Evolutionary conservation across 2,113 vertebrate species (phyloP), one percentile per base, ranked within the genome.

Genomic region (Rhea americana): DNA sequence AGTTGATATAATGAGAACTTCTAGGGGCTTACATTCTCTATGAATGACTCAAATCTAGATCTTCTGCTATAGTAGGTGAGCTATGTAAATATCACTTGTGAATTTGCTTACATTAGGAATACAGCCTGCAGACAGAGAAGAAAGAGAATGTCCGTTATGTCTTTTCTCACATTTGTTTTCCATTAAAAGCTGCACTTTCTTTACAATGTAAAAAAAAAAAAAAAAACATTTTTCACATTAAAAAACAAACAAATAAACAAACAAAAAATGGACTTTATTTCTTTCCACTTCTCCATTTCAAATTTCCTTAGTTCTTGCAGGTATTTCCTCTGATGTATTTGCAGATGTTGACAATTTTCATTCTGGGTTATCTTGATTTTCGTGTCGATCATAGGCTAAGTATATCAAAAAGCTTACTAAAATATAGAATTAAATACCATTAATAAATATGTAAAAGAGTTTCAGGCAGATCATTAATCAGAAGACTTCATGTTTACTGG

Each of bases 391-490:
- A 0, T 51, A 62, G 22, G 7, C 37, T 71, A 37, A 24, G 22
- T 80, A 43, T 85, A 92, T 66, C 35, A 85, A 51, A 73, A 26
- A 56, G 22, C 62, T 70, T 78, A 43, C 30, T 72, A 68, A 91
- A 96, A 75, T 78, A 41, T 22, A 78, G n/a, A 90, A 76, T 83
- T 74, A 75, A 80, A 77, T 2, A 43, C 35, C 68, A 32, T 74
- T 91, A 59, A 22, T 93, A 87, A 95, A 94, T 94, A 94, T 89
- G 53, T 92, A 61, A 90, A 94, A 95, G 7, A 30, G 79, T 97
- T 97, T 90, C 94, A 94, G 93, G 88, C 81, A 97, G 87, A 91
- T 91, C 89, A 91, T 96, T 95, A 94, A 94, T 96, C 83, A 94
- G 95, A 93, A 89, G 26, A 37, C 75, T 92, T 80, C 76, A 90